These are phyloP conservation scores for Amphipoea oculea DNA, from an alignment of 2,888 invertebrate genomes.

Conservation along the genomic window DNA sequence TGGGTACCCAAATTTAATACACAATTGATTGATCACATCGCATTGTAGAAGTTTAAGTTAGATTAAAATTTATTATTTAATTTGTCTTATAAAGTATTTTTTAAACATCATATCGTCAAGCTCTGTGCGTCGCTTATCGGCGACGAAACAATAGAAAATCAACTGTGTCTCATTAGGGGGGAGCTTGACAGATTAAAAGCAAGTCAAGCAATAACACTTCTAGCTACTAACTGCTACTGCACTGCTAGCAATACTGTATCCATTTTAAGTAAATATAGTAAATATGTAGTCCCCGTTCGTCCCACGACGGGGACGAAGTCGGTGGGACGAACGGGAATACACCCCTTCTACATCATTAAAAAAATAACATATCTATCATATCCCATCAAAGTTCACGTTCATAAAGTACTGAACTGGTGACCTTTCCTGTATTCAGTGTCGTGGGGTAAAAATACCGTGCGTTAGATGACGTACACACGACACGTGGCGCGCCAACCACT, in stretches of 20 bases:
- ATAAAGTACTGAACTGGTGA: constrained; percentile 20
- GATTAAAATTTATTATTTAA: not conserved
- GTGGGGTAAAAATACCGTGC: constrained; percentile 50
- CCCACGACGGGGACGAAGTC: no score
- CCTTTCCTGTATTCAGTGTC: constrained; percentile 26
- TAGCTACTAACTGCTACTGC: no score
- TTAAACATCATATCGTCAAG: not conserved
- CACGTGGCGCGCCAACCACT: constrained; percentile 63
- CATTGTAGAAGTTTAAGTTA: not conserved
- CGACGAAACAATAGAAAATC: no score
- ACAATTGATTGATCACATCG: not conserved
- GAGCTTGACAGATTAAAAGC: no score
- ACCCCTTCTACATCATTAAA: not conserved
- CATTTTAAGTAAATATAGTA: not conserved
- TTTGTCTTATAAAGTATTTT: not conserved
- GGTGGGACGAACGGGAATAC: no score
- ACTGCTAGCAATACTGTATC: no score
- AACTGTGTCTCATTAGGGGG: no score
- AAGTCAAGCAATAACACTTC: not conserved
- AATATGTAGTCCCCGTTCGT: no score
- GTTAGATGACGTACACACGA: constrained; percentile 31
- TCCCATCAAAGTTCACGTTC: not conserved
- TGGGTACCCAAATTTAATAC: not conserved
- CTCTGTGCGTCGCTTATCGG: no score
- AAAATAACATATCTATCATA: not conserved